Base-by-base conservation (phyloP, 2,113 vertebrate species). In the Ceratotherium simum region DNA sequence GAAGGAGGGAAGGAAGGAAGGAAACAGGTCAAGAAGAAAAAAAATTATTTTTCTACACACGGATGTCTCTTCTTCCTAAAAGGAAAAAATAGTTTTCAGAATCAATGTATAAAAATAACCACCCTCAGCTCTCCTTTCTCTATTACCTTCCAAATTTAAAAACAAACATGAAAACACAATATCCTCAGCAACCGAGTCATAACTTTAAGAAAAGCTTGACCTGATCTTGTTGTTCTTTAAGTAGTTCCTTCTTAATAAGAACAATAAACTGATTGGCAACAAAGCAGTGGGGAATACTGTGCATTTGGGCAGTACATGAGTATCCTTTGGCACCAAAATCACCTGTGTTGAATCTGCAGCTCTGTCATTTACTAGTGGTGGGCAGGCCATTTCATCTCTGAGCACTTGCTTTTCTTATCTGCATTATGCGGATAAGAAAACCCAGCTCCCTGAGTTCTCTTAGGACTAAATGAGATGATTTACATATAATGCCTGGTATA, bases 41-140 rank as follows among this genome's bases (percentile, higher is more conserved):
- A 13, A 79, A 42, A 31, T 42, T 76, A 16, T 21, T 79, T 94
- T 96, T 79, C 58, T 29, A 56, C 25, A 67, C 25, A 54, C 42
- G 76, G 11, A 16, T 84, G 6, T 85, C 60, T 72, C 16, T 76
- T 91, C 42, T 84, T 91, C 33, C 33, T 54, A 46, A n/a, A 91
- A 65, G 60, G 78, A 46, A 60, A 62, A 42, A 36, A 29, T 48
- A 42, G 16, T 69, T 79, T 83, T 64, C 51, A 67, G 42, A 90
- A 90, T 80, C 86, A 29, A 83, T 46, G 93, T 89, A 79, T 31
- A 81, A 94, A 73, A 86, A 75, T 54, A 87, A 64, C 25, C 10
- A 56, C 46, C 25, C 54, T 14, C 33, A 56, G n/a, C 3, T 82
- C 81, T 88, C 89, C 46, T 87, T 87, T 17, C 36, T 87, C 56